phyloP scores from a whole-genome alignment of 2,113 vertebrate genomes.

The Aegithalos caudatus region DNA sequence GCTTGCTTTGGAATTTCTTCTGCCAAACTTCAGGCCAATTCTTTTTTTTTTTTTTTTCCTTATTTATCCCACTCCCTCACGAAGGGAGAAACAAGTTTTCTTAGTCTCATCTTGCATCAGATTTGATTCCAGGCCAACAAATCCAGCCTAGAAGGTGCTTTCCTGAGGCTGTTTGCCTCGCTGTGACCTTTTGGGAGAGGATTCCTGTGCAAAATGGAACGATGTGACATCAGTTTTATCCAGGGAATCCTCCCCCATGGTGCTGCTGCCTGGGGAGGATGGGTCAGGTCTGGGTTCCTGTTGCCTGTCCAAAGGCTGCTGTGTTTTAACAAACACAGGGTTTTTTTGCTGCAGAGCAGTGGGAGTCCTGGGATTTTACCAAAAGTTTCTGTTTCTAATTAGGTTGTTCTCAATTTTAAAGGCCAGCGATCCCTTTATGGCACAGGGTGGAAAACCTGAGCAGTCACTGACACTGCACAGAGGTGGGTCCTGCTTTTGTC shows the following conservation, averaged over 20 bases:
- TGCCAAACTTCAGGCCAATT: background rate
- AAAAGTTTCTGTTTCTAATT: constrained; percentile 35
- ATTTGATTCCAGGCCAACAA: background rate
- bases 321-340: background rate
- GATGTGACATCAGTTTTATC: background rate
- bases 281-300: background rate
- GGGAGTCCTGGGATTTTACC: background rate
- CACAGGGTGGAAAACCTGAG: constrained; percentile 13
- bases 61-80: background rate
- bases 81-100: background rate
- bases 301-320: background rate
- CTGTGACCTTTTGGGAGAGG: background rate
- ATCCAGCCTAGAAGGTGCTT: background rate
- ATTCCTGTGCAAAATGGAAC: background rate
- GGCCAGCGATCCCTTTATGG: background rate
- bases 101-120: constrained; percentile 13
- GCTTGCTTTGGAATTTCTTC: constrained; percentile 32
- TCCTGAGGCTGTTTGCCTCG: background rate
- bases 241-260: background rate
- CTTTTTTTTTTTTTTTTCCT: background rate
- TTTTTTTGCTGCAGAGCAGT: background rate
- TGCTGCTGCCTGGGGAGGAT: background rate
- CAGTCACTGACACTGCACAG: background rate
- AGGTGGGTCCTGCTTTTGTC: background rate
- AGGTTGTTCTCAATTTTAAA: constrained; percentile 13